Base-by-base conservation (phyloP, 2,888 invertebrate genomes). In the Parnassius mnemosyne region DNA sequence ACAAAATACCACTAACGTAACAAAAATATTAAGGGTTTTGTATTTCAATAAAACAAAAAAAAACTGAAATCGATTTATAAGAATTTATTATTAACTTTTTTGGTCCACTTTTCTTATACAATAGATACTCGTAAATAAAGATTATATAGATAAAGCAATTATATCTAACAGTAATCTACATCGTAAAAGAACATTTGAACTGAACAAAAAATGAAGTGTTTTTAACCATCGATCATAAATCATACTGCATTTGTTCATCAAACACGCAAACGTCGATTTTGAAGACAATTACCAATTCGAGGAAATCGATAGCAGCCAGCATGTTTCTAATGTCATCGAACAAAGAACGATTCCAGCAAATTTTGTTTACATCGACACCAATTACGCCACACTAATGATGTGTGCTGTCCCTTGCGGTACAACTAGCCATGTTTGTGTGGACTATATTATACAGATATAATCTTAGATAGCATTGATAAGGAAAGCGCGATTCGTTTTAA, bases 381-480 rank as follows among this genome's bases (percentile, higher is more conserved):
- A 83, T 84, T 80, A 83, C 78, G 68, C 71, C 53, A 66, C 69
- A 70, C 71, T 80, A 79, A 80, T 79, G 79, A 76, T 74, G 61
- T 20, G 41, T 16, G 61, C 57, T 13, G 46, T 44, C 59, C 62
- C 66, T 64, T 60, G 68, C 65, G 65, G 63, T 52, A 42, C 62
- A 65, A 59, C 60, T 64, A 57, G 61, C 63, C 64, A 60, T 67
- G 68, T 65, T 64, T 66, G 66, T 52, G 44, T 34, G 12, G 34
- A 55, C 47, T 43, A 43, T 57, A 63, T 51, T 57, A 63, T 54
- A 67, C 65, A 66, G 60, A 57, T 59, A 66, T 69, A 69, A 68
- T 68, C 65, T 46, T 64, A 59, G 65, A 64, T 66, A 53, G 12
- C 52, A 63, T 57, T 64, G 68, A 69, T 67, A 70, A 63, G 63